Conservation (phyloP, 2,797 vertebrate species). For the Rousettus madagascariensis region DNA sequence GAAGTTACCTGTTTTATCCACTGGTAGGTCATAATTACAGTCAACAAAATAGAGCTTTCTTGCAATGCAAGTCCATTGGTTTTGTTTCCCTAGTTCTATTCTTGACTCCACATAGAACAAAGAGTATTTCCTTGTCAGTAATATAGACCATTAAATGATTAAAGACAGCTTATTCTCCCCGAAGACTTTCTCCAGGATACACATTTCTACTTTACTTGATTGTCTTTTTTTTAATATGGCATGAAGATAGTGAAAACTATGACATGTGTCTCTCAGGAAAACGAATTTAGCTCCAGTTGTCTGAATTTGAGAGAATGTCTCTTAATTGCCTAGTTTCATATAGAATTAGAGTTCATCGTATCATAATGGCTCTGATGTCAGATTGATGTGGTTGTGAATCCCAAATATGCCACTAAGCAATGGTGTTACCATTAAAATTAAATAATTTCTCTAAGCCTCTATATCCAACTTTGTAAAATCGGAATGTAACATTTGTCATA, state of each 20-base stretch:
- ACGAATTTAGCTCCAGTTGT: slow-evolving; percentile 25
- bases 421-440: slow-evolving; percentile 42
- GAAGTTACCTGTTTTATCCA: not conserved
- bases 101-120: not conserved
- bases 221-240: slow-evolving; percentile 10
- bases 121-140: not conserved
- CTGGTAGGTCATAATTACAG: not conserved
- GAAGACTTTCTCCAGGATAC: slow-evolving; percentile 10
- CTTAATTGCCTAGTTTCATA: slow-evolving; percentile 53
- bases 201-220: slow-evolving; percentile 18
- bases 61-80: not conserved
- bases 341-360: slow-evolving; percentile 50
- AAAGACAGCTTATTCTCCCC: slow-evolving; percentile 30
- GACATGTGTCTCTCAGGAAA: slow-evolving; percentile 58
- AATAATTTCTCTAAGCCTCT: slow-evolving; percentile 43
- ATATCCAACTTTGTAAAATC: not conserved
- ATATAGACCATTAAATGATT: not conserved
- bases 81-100: not conserved
- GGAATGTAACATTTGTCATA: not conserved
- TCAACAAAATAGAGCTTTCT: not conserved
- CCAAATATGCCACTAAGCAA: slow-evolving; percentile 40
- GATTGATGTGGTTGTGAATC: slow-evolving; percentile 41
- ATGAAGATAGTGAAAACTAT: slow-evolving; percentile 51
- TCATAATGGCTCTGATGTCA: slow-evolving; percentile 55
- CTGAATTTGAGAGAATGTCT: slow-evolving; percentile 45